phyloP scores from a whole-genome alignment of 1,140 invertebrate genomes.

The Drosophila persimilis region DNA sequence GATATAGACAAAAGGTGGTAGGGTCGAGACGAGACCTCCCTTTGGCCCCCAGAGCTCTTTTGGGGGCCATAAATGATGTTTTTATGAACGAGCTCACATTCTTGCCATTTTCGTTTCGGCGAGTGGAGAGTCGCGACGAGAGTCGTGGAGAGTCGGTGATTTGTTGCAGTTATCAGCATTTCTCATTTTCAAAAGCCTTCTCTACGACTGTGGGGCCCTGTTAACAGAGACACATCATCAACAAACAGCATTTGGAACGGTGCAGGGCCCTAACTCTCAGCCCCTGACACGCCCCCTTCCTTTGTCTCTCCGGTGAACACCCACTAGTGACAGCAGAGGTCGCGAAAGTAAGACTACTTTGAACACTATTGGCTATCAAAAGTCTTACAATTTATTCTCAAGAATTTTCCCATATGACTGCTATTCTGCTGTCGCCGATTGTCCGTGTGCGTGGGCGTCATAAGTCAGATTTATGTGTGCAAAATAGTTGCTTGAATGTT shows the following conservation, averaged over 20 bases:
- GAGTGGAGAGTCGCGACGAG: constrained; percentile 8
- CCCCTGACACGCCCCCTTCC: too few relatives aligned
- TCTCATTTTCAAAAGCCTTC: constrained; percentile 69
- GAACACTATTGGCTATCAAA: neutral
- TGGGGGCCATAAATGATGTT: constrained; percentile 61
- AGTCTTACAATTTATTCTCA: neutral
- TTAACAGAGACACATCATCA: constrained; percentile 65
- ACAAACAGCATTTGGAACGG: constrained; percentile 24
- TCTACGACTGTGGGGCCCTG: constrained; percentile 22
- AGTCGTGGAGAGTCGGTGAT: constrained; percentile 52
- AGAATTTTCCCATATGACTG: neutral
- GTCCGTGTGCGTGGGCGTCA: constrained; percentile 56
- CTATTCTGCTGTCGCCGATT: constrained; percentile 1
- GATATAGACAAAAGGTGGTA: constrained; percentile 31
- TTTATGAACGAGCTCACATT: constrained; percentile 74
- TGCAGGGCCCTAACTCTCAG: too few relatives aligned
- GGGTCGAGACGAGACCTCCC: neutral
- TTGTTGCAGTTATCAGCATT: constrained; percentile 79
- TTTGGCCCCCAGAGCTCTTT: constrained; percentile 1
- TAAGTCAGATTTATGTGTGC: constrained; percentile 80
- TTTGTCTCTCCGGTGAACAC: too few relatives aligned
- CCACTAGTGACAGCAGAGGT: too few relatives aligned
- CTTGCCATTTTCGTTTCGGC: constrained; percentile 49
- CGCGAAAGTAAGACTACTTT: too few relatives aligned
- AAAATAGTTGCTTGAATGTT: constrained; percentile 60